Base-by-base conservation (phyloP, 2,888 invertebrate species). In the Leuctra nigra region DNA sequence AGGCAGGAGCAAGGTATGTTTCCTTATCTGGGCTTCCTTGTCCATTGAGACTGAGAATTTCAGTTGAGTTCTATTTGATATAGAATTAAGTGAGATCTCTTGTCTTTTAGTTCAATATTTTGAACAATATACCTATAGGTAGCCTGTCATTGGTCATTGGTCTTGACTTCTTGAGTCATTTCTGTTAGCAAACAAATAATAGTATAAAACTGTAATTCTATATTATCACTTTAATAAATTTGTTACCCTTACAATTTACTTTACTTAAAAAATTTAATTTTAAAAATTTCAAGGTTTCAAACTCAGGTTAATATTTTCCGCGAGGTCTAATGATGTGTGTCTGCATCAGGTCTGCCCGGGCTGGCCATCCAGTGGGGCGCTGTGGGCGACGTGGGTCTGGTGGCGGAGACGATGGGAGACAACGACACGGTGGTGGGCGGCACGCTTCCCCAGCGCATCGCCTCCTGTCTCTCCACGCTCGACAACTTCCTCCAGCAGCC, bases 281-380 rank as follows among this genome's bases (percentile, higher is more conserved):
- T 11, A 6, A 29, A 6, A 7, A 11, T 29, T 29, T 29, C 6
- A 7, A 29, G 7, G 29, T 29, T 29, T 29, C 6, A 29, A 29
- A 29, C 11, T 29, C 29, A 7, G 6, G 7, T 29, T 29, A 7
- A 6, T 29, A 29, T 29, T 29, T 29, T 11, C 29, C 7, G 6
- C 29, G 6, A 29, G 7, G 7, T 6, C 29, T 7, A 29, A 29
- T 11, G 29, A 7, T 7, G 11, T 11, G 29, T 29, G 6, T 29
- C 7, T 29, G 29, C 11, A 20, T 2, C 47, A 22, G 93, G 94
- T 46, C 78, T 94, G 63, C 94, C 95, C 23, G 97, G 79, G 55
- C 65, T 87, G 52, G 94, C 97, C 39, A 91, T 99, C 66, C 98
- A 99, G 74, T 99, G 98, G 98, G 99, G 99, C 63, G 98, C 97